Base-by-base conservation (phyloP, 1,140 invertebrate genomes). In the Ctenoplectra terminalis region DNA sequence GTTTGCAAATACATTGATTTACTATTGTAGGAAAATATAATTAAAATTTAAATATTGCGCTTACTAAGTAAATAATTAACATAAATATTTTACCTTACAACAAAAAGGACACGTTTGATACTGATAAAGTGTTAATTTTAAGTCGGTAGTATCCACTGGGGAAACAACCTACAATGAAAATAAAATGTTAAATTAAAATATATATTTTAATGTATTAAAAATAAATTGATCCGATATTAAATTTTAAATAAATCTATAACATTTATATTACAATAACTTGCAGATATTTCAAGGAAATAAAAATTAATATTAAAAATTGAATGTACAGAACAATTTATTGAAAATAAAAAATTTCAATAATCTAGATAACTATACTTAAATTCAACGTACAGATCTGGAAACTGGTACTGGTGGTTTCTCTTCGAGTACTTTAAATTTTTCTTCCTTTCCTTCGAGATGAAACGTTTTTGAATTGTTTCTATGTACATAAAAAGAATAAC, bases 21-120 rank as follows among this genome's bases (percentile, higher is more conserved):
- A 26, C 66, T 64, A 40, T 54, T 48, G 8, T 0, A 43, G 50
- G 74, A 50, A 69, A 40, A 11, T 50, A 31, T 64, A 23, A 43
- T 40, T 69, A 4, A 69, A 69, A n/a, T n/a, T n/a, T n/a, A n/a
- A n/a, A n/a, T n/a, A n/a, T n/a, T n/a, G n/a, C n/a, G 37, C 0
- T 72, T 48, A 48, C 37, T n/a, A 82, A 26, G 40, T 26, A 64
- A 37, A 40, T 43, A 52, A 63, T 63, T 71, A 37, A 66, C 54
- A 52, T 54, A 6, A 46, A 79, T 58, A 26, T 48, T 66, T 85
- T 87, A 94, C 98, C 95, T 99, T 99, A 90, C 98, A 99, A 93
- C 99, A 99, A 93, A 99, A 99, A 46, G 99, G 99, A 93, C 99
- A 99, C 5, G 98, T 99, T 90, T 99, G 97, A 92, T 99, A 99